Evolutionary conservation across 2,888 invertebrate species (phyloP), one percentile per base, ranked within the genome.

Genomic region (Acleris emargana): DNA sequence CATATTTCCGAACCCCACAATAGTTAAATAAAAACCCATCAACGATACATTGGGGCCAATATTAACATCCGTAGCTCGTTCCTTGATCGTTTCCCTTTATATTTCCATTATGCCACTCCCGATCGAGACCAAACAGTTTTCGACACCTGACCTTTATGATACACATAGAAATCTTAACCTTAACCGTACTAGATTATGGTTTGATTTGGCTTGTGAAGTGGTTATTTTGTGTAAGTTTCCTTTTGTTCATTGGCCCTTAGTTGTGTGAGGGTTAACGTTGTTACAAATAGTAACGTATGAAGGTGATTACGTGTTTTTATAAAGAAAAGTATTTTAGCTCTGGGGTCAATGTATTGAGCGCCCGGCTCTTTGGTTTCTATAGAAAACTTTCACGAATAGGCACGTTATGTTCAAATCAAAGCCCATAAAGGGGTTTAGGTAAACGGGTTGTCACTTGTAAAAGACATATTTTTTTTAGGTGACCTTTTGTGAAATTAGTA

Each of bases 71-170:
- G 64, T 47, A 32, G 18, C 58, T 42, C 42, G 20, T 58, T n/a
- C 22, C 52, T 58, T 53, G 58, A 64, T 53, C 58, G 58, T 53
- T 58, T 50, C 58, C 58, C 22, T 53, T 58, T 52, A 58, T 52
- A 64, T 53, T 63, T 64, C 53, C 64, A 64, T 64, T 58, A 64
- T 64, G 47, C 38, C 47, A 13, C 52, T 58, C 52, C 58, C 58
- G 58, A 63, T 52, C 52, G 25, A 28, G 28, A 32, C 52, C 58
- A 47, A 51, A 58, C 63, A 20, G 58, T 64, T 63, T 57, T 58
- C 58, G 45, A 63, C 63, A 63, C 58, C 58, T 64, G 49, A 32
- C 55, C 55, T 17, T 57, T 25, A 43, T 55, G 43, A 43, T 3
- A 38, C n/a, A 2, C 25, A 11, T n/a, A 45, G 25, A 57, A 57